Evolutionary conservation across 1,140 invertebrate genomes (phyloP).

Genomic region (Zophobas morio): DNA sequence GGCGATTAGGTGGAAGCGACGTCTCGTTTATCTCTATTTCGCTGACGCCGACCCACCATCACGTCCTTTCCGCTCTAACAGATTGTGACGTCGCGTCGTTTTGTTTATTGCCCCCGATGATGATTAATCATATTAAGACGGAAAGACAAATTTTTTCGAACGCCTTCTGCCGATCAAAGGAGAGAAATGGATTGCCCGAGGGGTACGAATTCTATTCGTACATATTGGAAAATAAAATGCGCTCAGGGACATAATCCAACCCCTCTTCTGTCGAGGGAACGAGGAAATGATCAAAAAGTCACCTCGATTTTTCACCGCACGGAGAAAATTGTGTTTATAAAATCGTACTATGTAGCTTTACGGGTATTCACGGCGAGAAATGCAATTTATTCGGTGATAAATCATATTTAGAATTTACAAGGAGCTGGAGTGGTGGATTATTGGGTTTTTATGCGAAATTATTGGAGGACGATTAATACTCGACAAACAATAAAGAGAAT

Average conservation of each 20-base stretch:
- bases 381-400: slow-evolving; percentile 35
- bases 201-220: slow-evolving; percentile 62
- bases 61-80: slow-evolving; percentile 7
- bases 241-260: slow-evolving; percentile 49
- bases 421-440: background rate
- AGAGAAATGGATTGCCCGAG: slow-evolving; percentile 32
- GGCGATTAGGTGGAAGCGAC: slow-evolving; percentile 38
- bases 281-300: slow-evolving; percentile 50
- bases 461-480: background rate
- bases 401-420: slow-evolving; percentile 32
- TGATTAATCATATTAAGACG: slow-evolving; percentile 46
- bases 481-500: too few species aligned
- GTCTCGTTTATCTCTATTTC: slow-evolving; percentile 29
- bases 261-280: slow-evolving; percentile 28
- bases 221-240: slow-evolving; percentile 70
- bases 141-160: slow-evolving; percentile 22
- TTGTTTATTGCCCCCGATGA: slow-evolving; percentile 39
- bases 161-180: slow-evolving; percentile 37
- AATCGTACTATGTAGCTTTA: slow-evolving; percentile 13
- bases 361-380: slow-evolving; percentile 14
- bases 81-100: slow-evolving; percentile 12
- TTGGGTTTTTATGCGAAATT: background rate
- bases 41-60: slow-evolving; percentile 1
- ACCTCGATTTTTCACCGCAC: slow-evolving; percentile 50
- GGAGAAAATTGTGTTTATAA: slow-evolving; percentile 23